Evolutionary conservation across 2,113 vertebrate species (phyloP).

Genomic region (Ancistrus triradiatus): DNA sequence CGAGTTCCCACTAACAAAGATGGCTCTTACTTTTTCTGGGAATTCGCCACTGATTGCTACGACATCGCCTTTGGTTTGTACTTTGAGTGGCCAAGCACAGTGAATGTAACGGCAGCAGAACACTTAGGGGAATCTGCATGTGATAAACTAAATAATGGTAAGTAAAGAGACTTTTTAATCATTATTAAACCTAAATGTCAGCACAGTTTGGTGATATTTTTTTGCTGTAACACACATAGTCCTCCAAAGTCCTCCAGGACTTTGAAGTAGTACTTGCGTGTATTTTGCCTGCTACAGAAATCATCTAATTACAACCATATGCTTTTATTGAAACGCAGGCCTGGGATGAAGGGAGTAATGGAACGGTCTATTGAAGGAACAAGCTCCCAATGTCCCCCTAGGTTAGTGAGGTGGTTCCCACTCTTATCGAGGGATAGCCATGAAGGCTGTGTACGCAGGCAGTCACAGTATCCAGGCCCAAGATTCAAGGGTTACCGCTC

Average conservation of each 20-base stretch:
- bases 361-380: slow-evolving; percentile 83
- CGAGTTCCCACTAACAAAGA: slow-evolving; percentile 95
- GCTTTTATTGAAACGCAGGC: slow-evolving; percentile 53
- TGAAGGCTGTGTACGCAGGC: slow-evolving; percentile 93
- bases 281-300: neutral
- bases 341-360: slow-evolving; percentile 67
- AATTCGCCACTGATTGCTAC: slow-evolving; percentile 97
- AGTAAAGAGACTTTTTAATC: slow-evolving; percentile 2
- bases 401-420: slow-evolving; percentile 94
- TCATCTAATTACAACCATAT: neutral
- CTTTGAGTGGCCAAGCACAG: slow-evolving; percentile 96
- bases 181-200: too few relatives aligned
- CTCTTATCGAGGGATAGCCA: slow-evolving; percentile 98
- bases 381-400: slow-evolving; percentile 74
- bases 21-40: slow-evolving; percentile 96
- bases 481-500: slow-evolving; percentile 94
- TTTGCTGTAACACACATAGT: too few relatives aligned
- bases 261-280: too few relatives aligned
- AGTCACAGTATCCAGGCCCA: slow-evolving; percentile 96
- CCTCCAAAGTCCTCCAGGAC: too few relatives aligned
- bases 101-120: slow-evolving; percentile 82
- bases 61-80: slow-evolving; percentile 98
- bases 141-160: slow-evolving; percentile 78
- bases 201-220: too few relatives aligned
- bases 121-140: slow-evolving; percentile 65